Conservation (phyloP, 2,888 invertebrate species). For the Acronicta leporina region DNA sequence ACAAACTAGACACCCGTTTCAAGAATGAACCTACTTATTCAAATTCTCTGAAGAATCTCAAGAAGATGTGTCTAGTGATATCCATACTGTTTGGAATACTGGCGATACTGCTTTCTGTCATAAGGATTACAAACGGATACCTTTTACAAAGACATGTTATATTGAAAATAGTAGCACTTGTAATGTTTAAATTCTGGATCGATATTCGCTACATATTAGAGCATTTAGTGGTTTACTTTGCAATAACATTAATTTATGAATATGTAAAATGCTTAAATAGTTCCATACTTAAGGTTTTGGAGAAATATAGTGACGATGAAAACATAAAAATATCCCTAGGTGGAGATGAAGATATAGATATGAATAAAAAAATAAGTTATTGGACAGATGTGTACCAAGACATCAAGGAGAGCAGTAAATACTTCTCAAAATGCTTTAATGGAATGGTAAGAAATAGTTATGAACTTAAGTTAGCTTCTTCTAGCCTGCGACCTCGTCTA, state of each 20-base stretch:
- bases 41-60: constrained; percentile 1
- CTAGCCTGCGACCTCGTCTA: too few species aligned
- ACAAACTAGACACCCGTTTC: neutral
- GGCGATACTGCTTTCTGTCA: neutral
- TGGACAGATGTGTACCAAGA: neutral
- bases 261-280: constrained; percentile 5
- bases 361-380: neutral
- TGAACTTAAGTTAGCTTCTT: too few species aligned
- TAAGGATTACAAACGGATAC: neutral
- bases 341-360: neutral
- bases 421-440: constrained; percentile 1
- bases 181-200: neutral
- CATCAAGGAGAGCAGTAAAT: neutral
- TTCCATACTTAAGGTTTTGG: neutral
- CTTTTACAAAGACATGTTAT: neutral
- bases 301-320: neutral
- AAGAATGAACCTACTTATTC: neutral
- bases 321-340: neutral
- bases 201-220: constrained; percentile 6
- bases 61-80: neutral
- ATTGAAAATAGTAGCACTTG: neutral
- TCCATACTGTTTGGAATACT: neutral
- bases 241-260: constrained; percentile 1
- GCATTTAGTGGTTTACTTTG: constrained; percentile 2
- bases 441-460: constrained; percentile 2